Evolutionary conservation across 2,888 invertebrate species (phyloP).

Genomic region (Diabrotica balteata): DNA sequence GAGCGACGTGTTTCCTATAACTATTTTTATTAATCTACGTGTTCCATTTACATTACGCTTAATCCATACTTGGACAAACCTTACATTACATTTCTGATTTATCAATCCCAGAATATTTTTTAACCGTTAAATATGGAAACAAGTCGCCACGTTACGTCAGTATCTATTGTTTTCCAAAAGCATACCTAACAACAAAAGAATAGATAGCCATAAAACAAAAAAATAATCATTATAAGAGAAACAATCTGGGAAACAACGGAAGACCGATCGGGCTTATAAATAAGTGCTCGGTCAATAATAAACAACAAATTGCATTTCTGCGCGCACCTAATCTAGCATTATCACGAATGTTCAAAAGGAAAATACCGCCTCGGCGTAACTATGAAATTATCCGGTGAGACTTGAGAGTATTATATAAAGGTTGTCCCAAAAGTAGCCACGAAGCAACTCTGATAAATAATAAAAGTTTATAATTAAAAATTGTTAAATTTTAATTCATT

Average conservation of each 20-base stretch:
- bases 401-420: conserved; percentile 5
- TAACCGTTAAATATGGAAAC: no score
- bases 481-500: neutral
- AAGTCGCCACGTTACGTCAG: neutral
- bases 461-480: neutral
- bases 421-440: neutral
- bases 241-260: conserved; percentile 17
- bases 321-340: conserved; percentile 39
- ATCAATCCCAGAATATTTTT: no score
- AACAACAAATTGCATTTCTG: conserved; percentile 44
- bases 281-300: conserved; percentile 34
- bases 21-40: no score
- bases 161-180: neutral
- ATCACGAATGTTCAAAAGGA: conserved; percentile 37
- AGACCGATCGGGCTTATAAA: conserved; percentile 26
- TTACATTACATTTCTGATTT: no score
- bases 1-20: no score
- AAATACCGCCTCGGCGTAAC: conserved; percentile 40
- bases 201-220: neutral
- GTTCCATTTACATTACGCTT: no score
- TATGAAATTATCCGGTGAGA: conserved; percentile 34
- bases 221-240: conserved; percentile 2
- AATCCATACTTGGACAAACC: no score
- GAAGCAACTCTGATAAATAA: neutral
- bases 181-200: conserved; percentile 3